Evolutionary conservation across 2,888 invertebrate genomes (phyloP).

Genomic region (Lasioglossum leucozonium): DNA sequence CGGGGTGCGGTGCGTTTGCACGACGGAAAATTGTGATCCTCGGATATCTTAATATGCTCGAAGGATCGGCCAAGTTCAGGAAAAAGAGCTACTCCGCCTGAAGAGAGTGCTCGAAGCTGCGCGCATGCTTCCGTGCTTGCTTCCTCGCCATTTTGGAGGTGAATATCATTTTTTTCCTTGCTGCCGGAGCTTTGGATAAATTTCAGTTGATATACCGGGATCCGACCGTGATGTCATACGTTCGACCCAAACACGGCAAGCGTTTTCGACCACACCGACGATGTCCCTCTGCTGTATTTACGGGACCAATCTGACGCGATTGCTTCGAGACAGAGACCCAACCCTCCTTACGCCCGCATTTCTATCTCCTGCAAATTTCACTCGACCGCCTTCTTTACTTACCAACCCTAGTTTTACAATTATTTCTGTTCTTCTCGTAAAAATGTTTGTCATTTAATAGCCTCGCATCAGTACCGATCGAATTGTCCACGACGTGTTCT

Average conservation of each 20-base stretch:
- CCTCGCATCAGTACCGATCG: conserved; percentile 11
- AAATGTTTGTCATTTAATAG: conserved; percentile 35
- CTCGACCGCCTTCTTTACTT: conserved; percentile 55
- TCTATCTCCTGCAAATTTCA: conserved; percentile 70
- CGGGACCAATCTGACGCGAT: conserved; percentile 64
- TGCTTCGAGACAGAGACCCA: conserved; percentile 72
- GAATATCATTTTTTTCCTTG: conserved; percentile 78
- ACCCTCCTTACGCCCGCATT: conserved; percentile 80
- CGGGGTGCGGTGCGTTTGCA: conserved; percentile 72
- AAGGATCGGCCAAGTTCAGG: conserved; percentile 66
- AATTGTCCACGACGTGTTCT: conserved; percentile 15
- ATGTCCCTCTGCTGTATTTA: conserved; percentile 48
- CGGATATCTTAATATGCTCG: conserved; percentile 67
- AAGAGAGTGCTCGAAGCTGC: conserved; percentile 70
- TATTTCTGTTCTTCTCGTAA: conserved; percentile 27
- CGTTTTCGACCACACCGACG: conserved; percentile 51
- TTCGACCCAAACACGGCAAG: conserved; percentile 42
- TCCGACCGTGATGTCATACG: conserved; percentile 37
- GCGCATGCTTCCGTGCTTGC: conserved; percentile 77
- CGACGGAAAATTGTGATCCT: conserved; percentile 56
- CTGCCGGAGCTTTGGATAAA: conserved; percentile 43
- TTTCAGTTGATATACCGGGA: conserved; percentile 42
- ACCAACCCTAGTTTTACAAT: conserved; percentile 45
- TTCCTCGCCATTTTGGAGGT: conserved; percentile 84
- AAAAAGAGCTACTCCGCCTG: conserved; percentile 66